A percentile compares a stretch with the other conserved stretches of the same genome.
These are phyloP conservation scores for Drosophila robusta DNA, from an alignment of 2,888 invertebrate species.

Conservation along the genomic window DNA sequence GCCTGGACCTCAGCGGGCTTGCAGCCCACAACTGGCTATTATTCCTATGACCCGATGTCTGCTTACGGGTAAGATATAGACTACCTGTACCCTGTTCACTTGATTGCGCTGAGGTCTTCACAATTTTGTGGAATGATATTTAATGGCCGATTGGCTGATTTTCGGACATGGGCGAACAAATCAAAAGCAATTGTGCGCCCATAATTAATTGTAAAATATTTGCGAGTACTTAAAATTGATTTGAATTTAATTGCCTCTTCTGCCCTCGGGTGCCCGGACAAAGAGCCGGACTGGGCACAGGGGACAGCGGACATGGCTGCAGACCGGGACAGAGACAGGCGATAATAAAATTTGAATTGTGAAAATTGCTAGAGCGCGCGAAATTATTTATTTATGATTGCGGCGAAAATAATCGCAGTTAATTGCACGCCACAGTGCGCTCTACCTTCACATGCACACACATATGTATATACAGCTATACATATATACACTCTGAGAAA, in stretches of 20 bases:
- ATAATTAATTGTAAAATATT: conserved; percentile 82
- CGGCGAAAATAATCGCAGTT: conserved; percentile 82
- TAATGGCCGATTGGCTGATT: background rate
- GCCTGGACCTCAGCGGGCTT: conserved; percentile 96
- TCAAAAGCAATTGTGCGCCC: conserved; percentile 63
- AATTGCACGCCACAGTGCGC: conserved; percentile 77
- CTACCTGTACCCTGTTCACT: too few species aligned
- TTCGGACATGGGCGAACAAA: conserved; percentile 14
- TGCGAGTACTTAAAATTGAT: conserved; percentile 82
- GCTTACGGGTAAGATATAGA: conserved; percentile 93
- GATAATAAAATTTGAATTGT: conserved; percentile 81
- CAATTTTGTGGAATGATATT: background rate
- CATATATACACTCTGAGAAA: conserved; percentile 9
- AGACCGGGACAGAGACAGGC: conserved; percentile 22
- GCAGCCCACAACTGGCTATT: conserved; percentile 95
- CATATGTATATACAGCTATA: background rate
- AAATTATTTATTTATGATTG: conserved; percentile 83
- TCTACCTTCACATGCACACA: conserved; percentile 24
- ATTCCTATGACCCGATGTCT: conserved; percentile 96
- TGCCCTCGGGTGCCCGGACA: background rate
- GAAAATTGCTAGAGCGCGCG: conserved; percentile 77
- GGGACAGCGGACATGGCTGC: background rate
- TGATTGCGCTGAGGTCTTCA: too few species aligned
- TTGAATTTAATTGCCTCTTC: conserved; percentile 79
- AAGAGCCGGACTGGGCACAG: background rate